Percentiles rank a stretch among this genome's conserved stretches.
phyloP scores from a whole-genome alignment of 1,140 invertebrate genomes.

The Hylyphantes graminicola region DNA sequence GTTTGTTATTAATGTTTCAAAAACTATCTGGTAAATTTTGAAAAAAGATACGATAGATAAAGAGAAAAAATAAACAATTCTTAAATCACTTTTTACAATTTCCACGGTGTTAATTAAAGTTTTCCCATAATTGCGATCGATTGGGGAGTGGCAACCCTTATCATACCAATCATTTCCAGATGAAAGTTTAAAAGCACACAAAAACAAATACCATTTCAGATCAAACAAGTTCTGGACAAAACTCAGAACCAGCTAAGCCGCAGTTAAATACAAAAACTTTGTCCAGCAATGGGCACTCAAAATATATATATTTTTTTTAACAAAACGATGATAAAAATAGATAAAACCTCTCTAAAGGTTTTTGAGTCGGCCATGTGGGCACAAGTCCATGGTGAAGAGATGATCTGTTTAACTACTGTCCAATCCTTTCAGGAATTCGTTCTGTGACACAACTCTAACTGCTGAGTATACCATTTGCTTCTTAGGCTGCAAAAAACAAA shows the following conservation, averaged over 20 bases:
- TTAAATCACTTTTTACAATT: too few relatives aligned
- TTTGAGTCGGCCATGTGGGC: not conserved
- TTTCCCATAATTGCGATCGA: too few relatives aligned
- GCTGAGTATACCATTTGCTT: slow-evolving; percentile 30
- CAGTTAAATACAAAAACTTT: slow-evolving; percentile 15
- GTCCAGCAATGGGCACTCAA: not conserved
- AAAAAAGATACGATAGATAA: too few relatives aligned
- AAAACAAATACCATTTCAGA: too few relatives aligned
- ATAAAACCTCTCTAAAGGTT: slow-evolving; percentile 15
- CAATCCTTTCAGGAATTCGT: slow-evolving; percentile 13
- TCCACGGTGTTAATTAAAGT: too few relatives aligned
- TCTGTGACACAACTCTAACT: slow-evolving; percentile 23
- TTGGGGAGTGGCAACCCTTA: too few relatives aligned
- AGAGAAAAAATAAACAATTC: too few relatives aligned
- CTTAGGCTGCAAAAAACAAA: slow-evolving; percentile 18
- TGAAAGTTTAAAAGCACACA: too few relatives aligned
- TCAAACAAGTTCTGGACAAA: not conserved
- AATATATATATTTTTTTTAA: slow-evolving; percentile 7
- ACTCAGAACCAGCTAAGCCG: not conserved
- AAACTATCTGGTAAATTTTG: too few relatives aligned
- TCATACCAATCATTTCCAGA: too few relatives aligned
- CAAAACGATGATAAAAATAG: not conserved
- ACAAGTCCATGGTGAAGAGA: not conserved
- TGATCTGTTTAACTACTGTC: not conserved
- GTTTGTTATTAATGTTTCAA: too few relatives aligned